These are phyloP conservation scores for Mylabris sibirica DNA, from an alignment of 2,888 invertebrate genomes.

Conservation along the genomic window DNA sequence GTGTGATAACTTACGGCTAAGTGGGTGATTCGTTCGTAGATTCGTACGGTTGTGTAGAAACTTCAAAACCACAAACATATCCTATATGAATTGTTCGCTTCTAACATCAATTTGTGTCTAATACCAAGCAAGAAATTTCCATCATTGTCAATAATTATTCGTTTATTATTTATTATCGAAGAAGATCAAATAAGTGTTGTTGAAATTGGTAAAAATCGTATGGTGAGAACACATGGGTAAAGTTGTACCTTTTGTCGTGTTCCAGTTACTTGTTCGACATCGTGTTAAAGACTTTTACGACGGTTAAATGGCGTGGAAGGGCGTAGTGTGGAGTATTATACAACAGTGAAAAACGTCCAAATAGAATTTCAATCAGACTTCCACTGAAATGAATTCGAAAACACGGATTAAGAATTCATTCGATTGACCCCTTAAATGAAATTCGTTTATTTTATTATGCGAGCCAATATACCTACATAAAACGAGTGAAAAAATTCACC, in stretches of 20 bases:
- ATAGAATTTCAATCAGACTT: conserved; percentile 12
- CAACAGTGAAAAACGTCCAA: not conserved
- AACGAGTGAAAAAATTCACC: not conserved
- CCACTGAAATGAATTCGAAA: not conserved
- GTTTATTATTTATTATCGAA: not conserved
- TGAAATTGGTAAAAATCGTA: too few species aligned
- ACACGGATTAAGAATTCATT: conserved; percentile 12
- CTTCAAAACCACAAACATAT: conserved; percentile 25
- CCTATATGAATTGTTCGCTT: not conserved
- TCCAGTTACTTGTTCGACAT: not conserved
- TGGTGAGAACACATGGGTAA: not conserved
- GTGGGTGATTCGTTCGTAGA: conserved; percentile 33
- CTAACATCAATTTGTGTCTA: too few species aligned
- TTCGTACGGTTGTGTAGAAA: conserved; percentile 22
- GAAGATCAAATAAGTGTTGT: not conserved
- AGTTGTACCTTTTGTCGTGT: not conserved
- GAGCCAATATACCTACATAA: not conserved
- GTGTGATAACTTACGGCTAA: conserved; percentile 34
- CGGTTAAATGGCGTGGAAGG: conserved; percentile 5
- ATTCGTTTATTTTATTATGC: conserved; percentile 9
- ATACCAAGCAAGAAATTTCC: not conserved
- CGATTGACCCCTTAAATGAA: conserved; percentile 4
- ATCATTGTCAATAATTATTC: not conserved
- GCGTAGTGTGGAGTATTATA: not conserved
- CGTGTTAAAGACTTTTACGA: conserved; percentile 1